Base-by-base conservation (phyloP, 2,797 vertebrate genomes). In the Netta rufina region DNA sequence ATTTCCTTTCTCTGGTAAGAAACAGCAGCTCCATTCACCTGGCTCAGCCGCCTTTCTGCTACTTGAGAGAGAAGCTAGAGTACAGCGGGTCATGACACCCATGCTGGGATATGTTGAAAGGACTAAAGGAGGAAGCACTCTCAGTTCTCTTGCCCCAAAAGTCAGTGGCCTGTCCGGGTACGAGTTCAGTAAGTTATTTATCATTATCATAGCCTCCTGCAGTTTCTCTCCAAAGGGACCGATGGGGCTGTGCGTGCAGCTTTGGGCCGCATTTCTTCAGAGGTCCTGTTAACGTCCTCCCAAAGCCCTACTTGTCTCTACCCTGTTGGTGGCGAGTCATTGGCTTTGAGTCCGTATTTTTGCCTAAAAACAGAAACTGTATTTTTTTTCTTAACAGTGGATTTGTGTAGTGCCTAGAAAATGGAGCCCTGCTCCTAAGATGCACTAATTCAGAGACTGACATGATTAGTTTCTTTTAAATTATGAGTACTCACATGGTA, bases 381-480 rank as follows among this genome's bases (percentile, higher is more conserved):
- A 5, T 41, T 57, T 75, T 86, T 39, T 79, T 84, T 82, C 74
- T 33, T 41, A 49, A 8, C 24, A 47, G 32, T 5, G 28, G 27
- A 39, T 78, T 86, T 90, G 22, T 69, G 8, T 66, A 81, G 62
- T 78, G 5, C 53, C 21, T 49, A 25, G 53, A 67, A 95, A 94
- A 81, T 4, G 49, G 38, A 84, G 38, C 36, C 30, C 51, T 36
- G 39, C 74, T 70, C 49, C 71, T 82, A 22, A 61, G 43, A 57
- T 64, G 65, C n/a, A 62, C 87, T 76, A 90, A 91, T 86, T 93
- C 88, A 91, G 76, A 58, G 83, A 88, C 56, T 81, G 85, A 84
- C 2, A 0, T 60, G 87, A 86, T 84, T 61, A n/a, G n/a, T 81
- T 88, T 84, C 78, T 84, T 92, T 74, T 25, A 86, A 93, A 92